phyloP scores from a whole-genome alignment of 1,140 invertebrate genomes.

The Drosophila ficusphila region DNA sequence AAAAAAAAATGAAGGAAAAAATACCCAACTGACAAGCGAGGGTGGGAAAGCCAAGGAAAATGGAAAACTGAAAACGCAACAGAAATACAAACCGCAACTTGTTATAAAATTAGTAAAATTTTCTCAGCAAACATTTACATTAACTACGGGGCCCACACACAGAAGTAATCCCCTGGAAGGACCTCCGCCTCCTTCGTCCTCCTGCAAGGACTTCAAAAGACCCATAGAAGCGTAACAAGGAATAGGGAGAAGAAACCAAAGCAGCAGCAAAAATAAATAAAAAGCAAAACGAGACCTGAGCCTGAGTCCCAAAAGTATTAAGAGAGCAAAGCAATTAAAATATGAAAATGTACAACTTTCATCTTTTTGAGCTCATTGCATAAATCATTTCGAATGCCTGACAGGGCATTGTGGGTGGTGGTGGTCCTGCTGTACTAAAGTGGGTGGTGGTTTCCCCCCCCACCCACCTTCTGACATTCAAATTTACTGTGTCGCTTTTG shows the following conservation, averaged over 20 bases:
- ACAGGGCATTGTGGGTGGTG: constrained; percentile 10
- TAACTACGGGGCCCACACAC: constrained; percentile 60
- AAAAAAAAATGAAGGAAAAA: not conserved
- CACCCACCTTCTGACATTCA: constrained; percentile 54
- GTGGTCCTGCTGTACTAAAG: not conserved
- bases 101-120: constrained; percentile 83
- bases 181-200: not conserved
- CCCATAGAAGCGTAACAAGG: constrained; percentile 74
- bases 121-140: constrained; percentile 82
- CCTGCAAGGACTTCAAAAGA: constrained; percentile 68
- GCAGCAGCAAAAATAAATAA: constrained; percentile 31
- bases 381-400: constrained; percentile 80
- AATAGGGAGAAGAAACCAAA: constrained; percentile 41
- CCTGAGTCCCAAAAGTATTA: constrained; percentile 80
- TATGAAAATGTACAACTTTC: constrained; percentile 83
- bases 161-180: constrained; percentile 15
- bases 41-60: constrained; percentile 1
- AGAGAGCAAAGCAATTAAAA: constrained; percentile 83
- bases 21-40: constrained; percentile 34
- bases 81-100: constrained; percentile 78
- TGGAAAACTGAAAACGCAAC: constrained; percentile 70
- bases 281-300: constrained; percentile 41
- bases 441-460: not conserved
- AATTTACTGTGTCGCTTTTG: constrained; percentile 80
- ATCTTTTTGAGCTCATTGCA: constrained; percentile 83